These are phyloP conservation scores for Actinernus sp. DNA, from an alignment of 92 coral and sea anemone species.

Conservation along the genomic window DNA sequence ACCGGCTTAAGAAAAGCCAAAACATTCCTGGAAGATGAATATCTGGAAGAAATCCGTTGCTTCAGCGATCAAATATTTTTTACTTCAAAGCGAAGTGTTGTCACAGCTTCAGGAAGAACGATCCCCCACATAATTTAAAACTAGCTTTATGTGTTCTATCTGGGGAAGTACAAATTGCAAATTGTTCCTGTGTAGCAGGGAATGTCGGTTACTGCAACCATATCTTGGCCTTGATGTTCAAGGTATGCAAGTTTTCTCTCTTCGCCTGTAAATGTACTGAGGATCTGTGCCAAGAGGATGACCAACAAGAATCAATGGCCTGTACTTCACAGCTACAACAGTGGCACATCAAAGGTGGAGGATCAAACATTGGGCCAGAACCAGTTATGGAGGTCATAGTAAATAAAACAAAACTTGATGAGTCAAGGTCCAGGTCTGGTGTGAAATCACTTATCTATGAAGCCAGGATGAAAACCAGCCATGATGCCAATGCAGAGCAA, in stretches of 20 bases:
- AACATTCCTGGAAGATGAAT: constrained; percentile 27
- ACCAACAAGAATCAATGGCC: constrained; percentile 1
- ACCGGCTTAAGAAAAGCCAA: constrained; percentile 20
- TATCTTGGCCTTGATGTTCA: constrained; percentile 54
- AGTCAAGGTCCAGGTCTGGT: constrained; percentile 19
- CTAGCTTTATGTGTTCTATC: constrained; percentile 46
- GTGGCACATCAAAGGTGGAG: constrained; percentile 57
- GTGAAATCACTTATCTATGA: constrained; percentile 48
- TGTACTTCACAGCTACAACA: constrained; percentile 41
- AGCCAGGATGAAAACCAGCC: constrained; percentile 31
- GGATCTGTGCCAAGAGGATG: constrained; percentile 12
- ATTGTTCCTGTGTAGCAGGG: constrained; percentile 61
- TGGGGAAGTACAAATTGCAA: constrained; percentile 34
- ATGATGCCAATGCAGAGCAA: constrained; percentile 12
- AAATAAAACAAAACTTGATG: constrained; percentile 41
- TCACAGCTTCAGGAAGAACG: constrained; percentile 13
- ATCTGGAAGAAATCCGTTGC: constrained; percentile 13
- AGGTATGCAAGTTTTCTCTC: constrained; percentile 43
- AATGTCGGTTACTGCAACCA: constrained; percentile 65
- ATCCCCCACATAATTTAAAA: background rate
- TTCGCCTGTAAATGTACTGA: constrained; percentile 19
- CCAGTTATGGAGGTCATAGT: constrained; percentile 42
- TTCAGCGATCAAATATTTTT: constrained; percentile 7
- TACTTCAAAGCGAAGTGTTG: constrained; percentile 1
- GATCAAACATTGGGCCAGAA: constrained; percentile 20